Evolutionary conservation across 35 echinoderm and acorn worm genomes (phyloP).

Genomic region (Amphiura filiformis): DNA sequence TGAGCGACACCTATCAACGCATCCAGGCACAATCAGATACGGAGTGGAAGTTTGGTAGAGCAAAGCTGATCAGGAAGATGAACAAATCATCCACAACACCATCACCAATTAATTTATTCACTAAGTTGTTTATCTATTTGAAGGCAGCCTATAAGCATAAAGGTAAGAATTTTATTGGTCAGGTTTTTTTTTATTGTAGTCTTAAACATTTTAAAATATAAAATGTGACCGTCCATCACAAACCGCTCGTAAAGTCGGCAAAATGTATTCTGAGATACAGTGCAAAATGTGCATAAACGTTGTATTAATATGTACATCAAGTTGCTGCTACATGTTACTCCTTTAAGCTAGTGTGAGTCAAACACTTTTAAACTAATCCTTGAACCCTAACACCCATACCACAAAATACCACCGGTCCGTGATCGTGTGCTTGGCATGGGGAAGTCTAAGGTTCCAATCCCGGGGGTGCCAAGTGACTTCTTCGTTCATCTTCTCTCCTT

Average conservation of each 20-base stretch:
- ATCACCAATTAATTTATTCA: constrained; percentile 85
- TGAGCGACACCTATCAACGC: constrained; percentile 97
- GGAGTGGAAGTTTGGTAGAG: constrained; percentile 97
- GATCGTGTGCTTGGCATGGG: too few relatives aligned
- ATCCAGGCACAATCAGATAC: constrained; percentile 97
- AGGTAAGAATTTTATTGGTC: constrained; percentile 39
- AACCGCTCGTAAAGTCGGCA: too few relatives aligned
- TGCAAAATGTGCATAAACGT: too few relatives aligned
- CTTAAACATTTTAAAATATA: not conserved
- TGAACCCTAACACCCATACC: too few relatives aligned
- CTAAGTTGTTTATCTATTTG: constrained; percentile 75
- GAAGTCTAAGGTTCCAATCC: too few relatives aligned
- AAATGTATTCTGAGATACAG: too few relatives aligned
- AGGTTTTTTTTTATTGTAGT: too few relatives aligned
- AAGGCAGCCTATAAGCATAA: constrained; percentile 83
- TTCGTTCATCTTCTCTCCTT: too few relatives aligned
- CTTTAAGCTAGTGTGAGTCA: not conserved
- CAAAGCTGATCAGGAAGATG: constrained; percentile 96
- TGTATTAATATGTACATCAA: not conserved
- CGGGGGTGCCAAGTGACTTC: too few relatives aligned
- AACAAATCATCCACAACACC: constrained; percentile 91
- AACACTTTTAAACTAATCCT: not conserved
- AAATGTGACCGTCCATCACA: too few relatives aligned
- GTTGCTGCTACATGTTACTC: not conserved
- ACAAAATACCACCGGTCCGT: too few relatives aligned